Evolutionary conservation across 2,888 invertebrate genomes (phyloP).

Genomic region (Acrobasis consociella): DNA sequence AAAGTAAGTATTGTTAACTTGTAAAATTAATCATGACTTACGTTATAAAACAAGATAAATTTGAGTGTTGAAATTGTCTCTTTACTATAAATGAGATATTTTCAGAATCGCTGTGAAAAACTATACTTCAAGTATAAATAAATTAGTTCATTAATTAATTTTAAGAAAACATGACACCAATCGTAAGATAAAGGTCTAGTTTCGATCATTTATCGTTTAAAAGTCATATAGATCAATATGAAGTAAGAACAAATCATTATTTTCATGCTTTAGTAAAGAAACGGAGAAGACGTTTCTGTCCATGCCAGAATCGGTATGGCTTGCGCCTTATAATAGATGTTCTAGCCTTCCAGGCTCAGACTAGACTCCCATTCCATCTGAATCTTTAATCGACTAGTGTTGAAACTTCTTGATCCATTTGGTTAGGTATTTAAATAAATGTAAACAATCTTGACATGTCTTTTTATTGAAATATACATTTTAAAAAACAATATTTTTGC

Average conservation of each 20-base stretch:
- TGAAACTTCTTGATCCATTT: too few species aligned
- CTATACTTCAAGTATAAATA: slow-evolving; percentile 12
- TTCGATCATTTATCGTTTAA: background rate
- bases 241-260: background rate
- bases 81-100: background rate
- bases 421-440: too few species aligned
- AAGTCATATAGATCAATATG: background rate
- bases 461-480: too few species aligned
- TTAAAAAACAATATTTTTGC: too few species aligned
- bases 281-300: too few species aligned
- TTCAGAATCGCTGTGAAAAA: slow-evolving; percentile 10
- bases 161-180: slow-evolving; percentile 10
- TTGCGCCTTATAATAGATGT: too few species aligned
- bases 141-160: slow-evolving; percentile 9
- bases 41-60: background rate
- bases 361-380: too few species aligned
- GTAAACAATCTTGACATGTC: too few species aligned
- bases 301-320: too few species aligned
- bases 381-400: too few species aligned
- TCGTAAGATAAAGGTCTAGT: slow-evolving; percentile 12
- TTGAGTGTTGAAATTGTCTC: background rate
- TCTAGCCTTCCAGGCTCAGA: too few species aligned
- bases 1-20: background rate
- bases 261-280: too few species aligned
- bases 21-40: background rate